Conservation (phyloP, 2,113 vertebrate genomes). For the Peromyscus polionotus region DNA sequence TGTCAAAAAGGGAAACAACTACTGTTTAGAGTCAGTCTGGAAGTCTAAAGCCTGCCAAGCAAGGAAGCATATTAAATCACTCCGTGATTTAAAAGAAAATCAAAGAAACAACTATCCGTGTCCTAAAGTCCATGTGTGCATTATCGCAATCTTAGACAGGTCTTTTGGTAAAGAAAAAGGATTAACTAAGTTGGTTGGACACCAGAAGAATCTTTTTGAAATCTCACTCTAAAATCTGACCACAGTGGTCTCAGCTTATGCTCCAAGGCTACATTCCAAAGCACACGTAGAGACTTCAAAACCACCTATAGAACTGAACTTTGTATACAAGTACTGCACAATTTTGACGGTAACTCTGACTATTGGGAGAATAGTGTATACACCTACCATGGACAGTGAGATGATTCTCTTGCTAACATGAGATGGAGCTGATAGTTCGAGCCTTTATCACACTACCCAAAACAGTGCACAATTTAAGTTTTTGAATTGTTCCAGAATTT, state of each 20-base stretch:
- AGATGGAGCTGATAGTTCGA: not conserved
- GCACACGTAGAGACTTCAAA: not conserved
- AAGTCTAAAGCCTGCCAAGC: not conserved
- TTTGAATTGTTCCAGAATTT: not conserved
- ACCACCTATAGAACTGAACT: not conserved
- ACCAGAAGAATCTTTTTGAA: not conserved
- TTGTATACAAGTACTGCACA: not conserved
- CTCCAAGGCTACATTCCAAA: not conserved
- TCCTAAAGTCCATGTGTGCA: not conserved
- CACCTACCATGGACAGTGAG: not conserved
- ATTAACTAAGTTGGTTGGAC: not conserved
- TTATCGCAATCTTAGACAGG: not conserved
- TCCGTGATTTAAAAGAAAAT: not conserved
- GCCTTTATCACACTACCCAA: not conserved
- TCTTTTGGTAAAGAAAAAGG: not conserved
- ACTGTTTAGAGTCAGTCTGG: not conserved
- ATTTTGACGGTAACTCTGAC: not conserved
- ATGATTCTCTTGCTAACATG: not conserved
- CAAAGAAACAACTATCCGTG: not conserved
- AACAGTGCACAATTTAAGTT: not conserved
- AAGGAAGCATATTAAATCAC: not conserved
- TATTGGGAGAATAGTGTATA: not conserved
- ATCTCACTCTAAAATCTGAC: constrained; percentile 30
- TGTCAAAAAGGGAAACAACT: not conserved
- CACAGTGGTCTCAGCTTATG: not conserved